Conservation (phyloP, 1,140 invertebrate genomes). For the Philaenus spumarius region DNA sequence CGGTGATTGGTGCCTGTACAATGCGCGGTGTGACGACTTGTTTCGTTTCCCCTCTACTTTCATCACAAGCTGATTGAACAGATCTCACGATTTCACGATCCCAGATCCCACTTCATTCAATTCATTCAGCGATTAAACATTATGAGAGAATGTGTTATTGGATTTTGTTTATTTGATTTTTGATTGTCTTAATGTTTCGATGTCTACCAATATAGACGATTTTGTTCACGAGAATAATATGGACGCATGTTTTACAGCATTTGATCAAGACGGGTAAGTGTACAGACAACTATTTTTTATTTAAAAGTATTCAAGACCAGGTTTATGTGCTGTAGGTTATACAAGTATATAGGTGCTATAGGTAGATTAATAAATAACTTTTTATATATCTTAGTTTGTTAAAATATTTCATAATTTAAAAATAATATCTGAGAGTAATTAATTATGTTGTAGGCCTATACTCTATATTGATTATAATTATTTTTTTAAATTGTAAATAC, state of each 20-base stretch:
- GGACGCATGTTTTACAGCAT: conserved; percentile 80
- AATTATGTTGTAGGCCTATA: too few relatives aligned
- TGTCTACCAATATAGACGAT: not conserved
- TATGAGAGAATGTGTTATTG: not conserved
- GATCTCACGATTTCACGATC: too few relatives aligned
- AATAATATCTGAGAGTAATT: too few relatives aligned
- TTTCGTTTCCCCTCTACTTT: not conserved
- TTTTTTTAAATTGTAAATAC: too few relatives aligned
- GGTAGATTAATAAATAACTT: too few relatives aligned
- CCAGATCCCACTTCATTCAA: too few relatives aligned
- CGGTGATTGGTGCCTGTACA: conserved; percentile 13
- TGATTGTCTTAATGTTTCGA: not conserved
- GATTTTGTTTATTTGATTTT: not conserved
- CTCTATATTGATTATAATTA: too few relatives aligned
- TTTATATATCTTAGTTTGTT: too few relatives aligned
- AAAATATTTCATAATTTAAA: too few relatives aligned
- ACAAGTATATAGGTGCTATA: too few relatives aligned
- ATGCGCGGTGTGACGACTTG: not conserved
- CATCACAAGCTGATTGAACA: not conserved
- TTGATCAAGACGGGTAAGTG: conserved; percentile 69
- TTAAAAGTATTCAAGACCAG: too few relatives aligned
- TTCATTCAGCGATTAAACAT: not conserved
- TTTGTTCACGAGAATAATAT: conserved; percentile 45
- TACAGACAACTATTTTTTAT: conserved; percentile 12
- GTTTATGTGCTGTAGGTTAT: too few relatives aligned